These are phyloP conservation scores for Agriopis leucophaearia DNA, from an alignment of 2,888 invertebrate genomes.

Conservation along the genomic window DNA sequence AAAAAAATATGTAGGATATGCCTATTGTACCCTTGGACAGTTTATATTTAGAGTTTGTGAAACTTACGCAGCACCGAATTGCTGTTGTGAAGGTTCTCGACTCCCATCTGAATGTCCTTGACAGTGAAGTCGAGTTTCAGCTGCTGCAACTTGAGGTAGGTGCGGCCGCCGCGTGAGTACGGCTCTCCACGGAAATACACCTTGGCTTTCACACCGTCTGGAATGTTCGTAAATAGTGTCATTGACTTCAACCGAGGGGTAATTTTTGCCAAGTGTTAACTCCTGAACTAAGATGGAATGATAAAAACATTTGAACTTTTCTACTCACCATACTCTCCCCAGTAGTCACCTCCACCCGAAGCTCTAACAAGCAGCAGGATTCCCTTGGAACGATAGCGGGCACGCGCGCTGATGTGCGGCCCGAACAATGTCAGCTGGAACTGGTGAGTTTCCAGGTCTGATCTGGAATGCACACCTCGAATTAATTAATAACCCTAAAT, in stretches of 20 bases:
- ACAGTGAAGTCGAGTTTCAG: slow-evolving; percentile 95
- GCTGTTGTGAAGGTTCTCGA: slow-evolving; percentile 93
- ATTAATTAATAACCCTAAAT: background rate
- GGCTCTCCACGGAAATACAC: slow-evolving; percentile 92
- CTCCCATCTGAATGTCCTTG: slow-evolving; percentile 93
- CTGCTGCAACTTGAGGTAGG: slow-evolving; percentile 90
- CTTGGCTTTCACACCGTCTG: slow-evolving; percentile 94
- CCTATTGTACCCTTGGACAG: background rate
- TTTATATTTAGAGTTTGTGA: background rate
- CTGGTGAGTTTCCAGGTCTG: slow-evolving; percentile 92
- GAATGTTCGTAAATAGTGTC: background rate
- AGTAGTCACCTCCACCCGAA: slow-evolving; percentile 94
- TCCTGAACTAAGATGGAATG: too few relatives aligned
- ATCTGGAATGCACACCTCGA: slow-evolving; percentile 73
- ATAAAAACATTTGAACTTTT: background rate
- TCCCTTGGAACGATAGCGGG: slow-evolving; percentile 93
- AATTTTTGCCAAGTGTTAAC: too few relatives aligned
- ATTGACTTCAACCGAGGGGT: slow-evolving; percentile 17
- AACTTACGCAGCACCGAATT: slow-evolving; percentile 91
- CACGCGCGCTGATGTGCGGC: slow-evolving; percentile 92
- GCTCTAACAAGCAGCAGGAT: slow-evolving; percentile 93
- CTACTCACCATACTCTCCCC: slow-evolving; percentile 93
- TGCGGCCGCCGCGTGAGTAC: slow-evolving; percentile 87
- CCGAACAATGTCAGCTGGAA: slow-evolving; percentile 93
- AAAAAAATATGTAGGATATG: too few relatives aligned